These are phyloP conservation scores for Leucophora obtusa DNA, from an alignment of 2,888 invertebrate species.

Conservation along the genomic window DNA sequence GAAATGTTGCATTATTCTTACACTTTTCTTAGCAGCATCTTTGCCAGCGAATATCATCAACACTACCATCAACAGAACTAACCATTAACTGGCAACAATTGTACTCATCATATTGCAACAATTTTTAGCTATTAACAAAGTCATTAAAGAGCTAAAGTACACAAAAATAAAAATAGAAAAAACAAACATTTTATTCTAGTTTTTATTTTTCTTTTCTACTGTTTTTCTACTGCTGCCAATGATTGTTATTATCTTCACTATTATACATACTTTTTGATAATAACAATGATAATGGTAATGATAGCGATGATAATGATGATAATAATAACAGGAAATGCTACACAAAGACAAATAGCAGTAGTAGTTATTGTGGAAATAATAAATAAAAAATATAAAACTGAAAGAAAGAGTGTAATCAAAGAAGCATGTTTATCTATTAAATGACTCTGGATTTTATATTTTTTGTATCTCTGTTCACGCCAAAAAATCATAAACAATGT, in stretches of 20 bases:
- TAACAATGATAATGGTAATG: constrained; percentile 14
- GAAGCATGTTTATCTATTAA: background rate
- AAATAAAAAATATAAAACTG: background rate
- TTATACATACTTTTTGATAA: constrained; percentile 1
- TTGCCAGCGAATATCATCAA: background rate
- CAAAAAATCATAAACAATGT: constrained; percentile 5
- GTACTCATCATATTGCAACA: constrained; percentile 43
- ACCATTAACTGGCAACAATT: constrained; percentile 30
- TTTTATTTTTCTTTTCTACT: constrained; percentile 3
- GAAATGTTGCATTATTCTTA: constrained; percentile 6
- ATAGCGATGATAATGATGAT: constrained; percentile 16
- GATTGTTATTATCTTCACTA: constrained; percentile 28
- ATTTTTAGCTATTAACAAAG: constrained; percentile 33
- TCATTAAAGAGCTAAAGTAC: constrained; percentile 32
- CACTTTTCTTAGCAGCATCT: background rate
- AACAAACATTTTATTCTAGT: background rate
- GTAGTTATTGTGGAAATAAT: background rate
- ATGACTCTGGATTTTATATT: background rate
- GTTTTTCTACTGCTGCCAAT: constrained; percentile 34
- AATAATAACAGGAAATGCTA: constrained; percentile 41
- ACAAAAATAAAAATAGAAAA: constrained; percentile 5
- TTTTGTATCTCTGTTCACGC: background rate
- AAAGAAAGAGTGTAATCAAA: constrained; percentile 1
- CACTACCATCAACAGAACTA: constrained; percentile 2
- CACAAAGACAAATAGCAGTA: constrained; percentile 21